phyloP scores from a whole-genome alignment of 2,113 vertebrate genomes.

The Pteropus alecto region DNA sequence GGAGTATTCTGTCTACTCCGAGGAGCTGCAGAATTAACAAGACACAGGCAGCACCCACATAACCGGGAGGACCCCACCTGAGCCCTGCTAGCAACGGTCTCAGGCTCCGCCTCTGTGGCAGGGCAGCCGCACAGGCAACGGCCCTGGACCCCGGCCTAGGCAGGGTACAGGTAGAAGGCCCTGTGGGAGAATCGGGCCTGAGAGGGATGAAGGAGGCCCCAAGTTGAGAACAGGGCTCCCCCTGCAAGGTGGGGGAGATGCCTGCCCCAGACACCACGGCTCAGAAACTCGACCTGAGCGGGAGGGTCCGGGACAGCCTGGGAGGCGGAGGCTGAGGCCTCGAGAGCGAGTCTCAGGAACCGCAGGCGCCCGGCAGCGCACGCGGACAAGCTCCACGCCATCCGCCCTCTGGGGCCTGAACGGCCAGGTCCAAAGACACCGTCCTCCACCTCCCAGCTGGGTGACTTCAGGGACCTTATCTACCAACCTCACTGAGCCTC shows the following conservation, averaged over 20 bases:
- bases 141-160: rapidly evolving
- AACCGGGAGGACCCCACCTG: rapidly evolving
- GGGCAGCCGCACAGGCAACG: not conserved
- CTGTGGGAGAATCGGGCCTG: not conserved
- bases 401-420: not conserved
- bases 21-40: not conserved
- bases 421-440: not conserved
- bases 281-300: not conserved
- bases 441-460: not conserved
- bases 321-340: not conserved
- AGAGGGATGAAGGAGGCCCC: not conserved
- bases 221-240: not conserved
- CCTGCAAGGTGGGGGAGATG: not conserved
- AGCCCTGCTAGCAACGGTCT: rapidly evolving
- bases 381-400: rapidly evolving
- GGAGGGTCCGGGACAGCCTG: not conserved
- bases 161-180: rapidly evolving
- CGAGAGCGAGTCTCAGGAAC: rapidly evolving
- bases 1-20: rapidly evolving
- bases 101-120: not conserved
- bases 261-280: not conserved
- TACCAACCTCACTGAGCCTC: not conserved
- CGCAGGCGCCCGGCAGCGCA: rapidly evolving
- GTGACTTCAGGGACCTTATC: not conserved
- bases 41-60: not conserved